Percentiles rank a stretch among this genome's conserved stretches.
Conservation (phyloP, 2,113 vertebrate species). For the Labeo catla region DNA sequence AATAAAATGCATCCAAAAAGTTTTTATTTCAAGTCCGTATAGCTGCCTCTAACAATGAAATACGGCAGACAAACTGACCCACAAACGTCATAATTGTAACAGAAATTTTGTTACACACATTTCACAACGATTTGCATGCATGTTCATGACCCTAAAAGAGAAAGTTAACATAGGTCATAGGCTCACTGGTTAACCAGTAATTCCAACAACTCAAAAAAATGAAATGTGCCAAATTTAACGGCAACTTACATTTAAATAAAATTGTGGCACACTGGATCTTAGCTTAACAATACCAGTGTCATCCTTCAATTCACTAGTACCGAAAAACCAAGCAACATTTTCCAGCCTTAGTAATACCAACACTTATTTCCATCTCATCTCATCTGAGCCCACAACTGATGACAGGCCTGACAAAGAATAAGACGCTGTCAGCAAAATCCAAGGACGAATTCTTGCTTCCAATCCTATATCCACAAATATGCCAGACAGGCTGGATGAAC, state of each 20-base stretch:
- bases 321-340: slow-evolving; percentile 12
- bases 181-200: neutral
- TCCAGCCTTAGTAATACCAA: neutral
- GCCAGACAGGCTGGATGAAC: neutral
- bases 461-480: neutral
- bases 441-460: neutral
- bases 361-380: neutral
- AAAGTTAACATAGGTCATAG: neutral
- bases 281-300: neutral
- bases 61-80: too few relatives aligned
- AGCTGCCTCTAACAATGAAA: too few relatives aligned
- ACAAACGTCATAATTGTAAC: neutral
- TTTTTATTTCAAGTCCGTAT: too few relatives aligned
- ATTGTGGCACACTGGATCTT: neutral
- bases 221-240: neutral
- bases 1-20: too few relatives aligned
- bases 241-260: neutral
- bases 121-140: neutral
- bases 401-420: neutral
- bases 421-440: neutral
- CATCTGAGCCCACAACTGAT: neutral
- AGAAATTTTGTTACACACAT: neutral
- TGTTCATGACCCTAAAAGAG: neutral
- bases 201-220: neutral
- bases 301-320: neutral